Conservation (phyloP, 92 coral and sea anemone species). For the Actinostola sp. region DNA sequence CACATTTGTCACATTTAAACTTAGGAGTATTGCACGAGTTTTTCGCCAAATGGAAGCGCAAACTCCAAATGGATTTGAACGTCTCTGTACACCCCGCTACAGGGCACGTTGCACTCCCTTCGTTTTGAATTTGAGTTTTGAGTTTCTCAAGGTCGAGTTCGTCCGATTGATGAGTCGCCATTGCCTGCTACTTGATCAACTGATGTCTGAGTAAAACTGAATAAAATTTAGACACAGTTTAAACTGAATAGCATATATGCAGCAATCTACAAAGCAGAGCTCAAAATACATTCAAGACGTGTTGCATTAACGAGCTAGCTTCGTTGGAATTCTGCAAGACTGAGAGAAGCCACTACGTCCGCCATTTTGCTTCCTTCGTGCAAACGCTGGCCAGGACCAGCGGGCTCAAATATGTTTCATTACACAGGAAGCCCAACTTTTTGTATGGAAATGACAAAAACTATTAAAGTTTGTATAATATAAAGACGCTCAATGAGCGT, state of each 20-base stretch:
- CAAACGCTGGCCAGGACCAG: neutral
- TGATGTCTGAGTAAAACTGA: neutral
- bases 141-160: slow-evolving; percentile 51
- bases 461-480: no score
- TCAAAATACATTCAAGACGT: neutral
- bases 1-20: slow-evolving; percentile 72
- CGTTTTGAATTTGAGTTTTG: slow-evolving; percentile 44
- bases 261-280: neutral
- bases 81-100: slow-evolving; percentile 50
- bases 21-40: slow-evolving; percentile 33
- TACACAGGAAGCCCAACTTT: slow-evolving; percentile 2
- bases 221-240: neutral
- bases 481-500: no score
- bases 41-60: slow-evolving; percentile 69
- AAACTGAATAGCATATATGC: neutral
- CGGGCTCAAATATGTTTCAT: neutral
- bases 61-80: slow-evolving; percentile 83
- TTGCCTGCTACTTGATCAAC: no score
- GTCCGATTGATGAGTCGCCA: slow-evolving; percentile 1
- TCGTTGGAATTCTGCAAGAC: neutral
- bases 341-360: neutral
- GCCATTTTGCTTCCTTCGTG: neutral
- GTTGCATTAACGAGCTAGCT: neutral
- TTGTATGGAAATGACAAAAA: neutral
- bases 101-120: slow-evolving; percentile 68